A percentile compares a stretch with the other conserved stretches of the same genome.
phyloP scores from a whole-genome alignment of 2,797 vertebrate species.

The Rachycentron canadum region DNA sequence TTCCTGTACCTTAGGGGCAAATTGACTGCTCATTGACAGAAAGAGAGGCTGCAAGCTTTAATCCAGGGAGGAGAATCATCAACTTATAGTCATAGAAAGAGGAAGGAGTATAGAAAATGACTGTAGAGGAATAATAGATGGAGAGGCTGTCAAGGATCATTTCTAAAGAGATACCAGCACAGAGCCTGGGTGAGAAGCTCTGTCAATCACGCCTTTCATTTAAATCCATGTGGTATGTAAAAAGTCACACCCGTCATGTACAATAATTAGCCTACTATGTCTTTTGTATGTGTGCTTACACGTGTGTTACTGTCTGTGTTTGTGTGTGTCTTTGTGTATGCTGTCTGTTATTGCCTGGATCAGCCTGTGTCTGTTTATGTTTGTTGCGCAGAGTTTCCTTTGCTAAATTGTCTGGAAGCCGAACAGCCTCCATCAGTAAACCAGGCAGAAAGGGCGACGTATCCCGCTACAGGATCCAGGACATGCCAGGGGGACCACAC shows the following conservation, averaged over 20 bases:
- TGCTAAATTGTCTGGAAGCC: conserved; percentile 92
- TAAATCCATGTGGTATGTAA: neutral
- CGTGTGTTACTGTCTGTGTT: conserved; percentile 42
- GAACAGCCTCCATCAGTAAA: conserved; percentile 90
- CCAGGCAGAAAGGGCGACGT: conserved; percentile 90
- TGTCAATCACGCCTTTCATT: conserved; percentile 7
- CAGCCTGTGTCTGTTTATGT: conserved; percentile 84
- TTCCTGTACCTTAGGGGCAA: conserved; percentile 68
- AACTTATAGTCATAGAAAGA: conserved; percentile 21
- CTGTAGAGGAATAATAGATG: neutral
- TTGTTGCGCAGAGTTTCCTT: conserved; percentile 85
- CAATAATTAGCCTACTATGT: conserved; percentile 17
- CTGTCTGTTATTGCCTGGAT: conserved; percentile 68
- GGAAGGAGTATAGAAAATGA: neutral
- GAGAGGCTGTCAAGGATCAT: neutral
- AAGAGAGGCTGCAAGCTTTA: conserved; percentile 44
- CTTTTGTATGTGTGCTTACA: conserved; percentile 27
- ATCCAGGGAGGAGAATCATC: conserved; percentile 23
- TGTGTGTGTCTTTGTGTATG: conserved; percentile 55
- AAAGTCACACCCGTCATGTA: conserved; percentile 18
- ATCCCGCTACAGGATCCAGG: conserved; percentile 73
- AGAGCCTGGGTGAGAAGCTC: conserved; percentile 5
- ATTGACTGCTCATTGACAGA: conserved; percentile 51
- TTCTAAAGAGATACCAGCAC: neutral
- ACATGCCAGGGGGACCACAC: conserved; percentile 82